Evolutionary conservation across 2,113 vertebrate species (phyloP), one percentile per base, ranked within the genome.

Genomic region (Peromyscus maniculatus): DNA sequence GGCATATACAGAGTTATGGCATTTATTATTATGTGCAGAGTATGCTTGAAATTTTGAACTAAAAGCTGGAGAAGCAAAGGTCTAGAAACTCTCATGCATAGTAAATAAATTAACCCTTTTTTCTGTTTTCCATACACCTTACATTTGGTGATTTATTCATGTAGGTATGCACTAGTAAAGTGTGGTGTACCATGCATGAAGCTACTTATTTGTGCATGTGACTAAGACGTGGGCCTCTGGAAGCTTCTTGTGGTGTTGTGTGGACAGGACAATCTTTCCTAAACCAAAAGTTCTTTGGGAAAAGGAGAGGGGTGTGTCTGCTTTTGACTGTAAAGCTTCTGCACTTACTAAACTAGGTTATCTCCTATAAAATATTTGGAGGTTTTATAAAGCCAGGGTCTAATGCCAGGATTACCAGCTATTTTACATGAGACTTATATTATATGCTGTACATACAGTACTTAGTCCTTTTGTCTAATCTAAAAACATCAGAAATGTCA

Each of bases 101-200:
- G 74, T 96, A 97, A 97, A 97, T 96, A 98, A 97, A 91, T 95
- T 96, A 98, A 97, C 92, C 87, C 89, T 89, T 90, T 91, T 75
- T 77, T 93, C 87, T 89, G 7, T 33, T 96, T 94, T 84, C 92
- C 46, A 3, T 39, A 79, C 16, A 69, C 55, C 71, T 78, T 92
- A 13, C 64, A 71, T 94, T 93, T 91, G 82, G 82, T 80, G 77
- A 80, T 55, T 91, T 91, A n/a, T 75, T 95, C 77, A 52, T 87
- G 72, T n/a, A 91, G 8, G n/a, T 64, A 24, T 83, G 74, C 12
- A 11, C 71, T 95, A 69, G 67, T 66, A 90, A 94, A 28, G 15
- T 36, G 75, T n/a, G 28, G 4, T 96, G 46, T 91, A 5, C 52
- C 5, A 0, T 72, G n/a, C 31, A 6, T 72, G 2, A 55, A 83